Base-by-base conservation (phyloP, 2,888 invertebrate species). In the Scaptomyza flava region DNA sequence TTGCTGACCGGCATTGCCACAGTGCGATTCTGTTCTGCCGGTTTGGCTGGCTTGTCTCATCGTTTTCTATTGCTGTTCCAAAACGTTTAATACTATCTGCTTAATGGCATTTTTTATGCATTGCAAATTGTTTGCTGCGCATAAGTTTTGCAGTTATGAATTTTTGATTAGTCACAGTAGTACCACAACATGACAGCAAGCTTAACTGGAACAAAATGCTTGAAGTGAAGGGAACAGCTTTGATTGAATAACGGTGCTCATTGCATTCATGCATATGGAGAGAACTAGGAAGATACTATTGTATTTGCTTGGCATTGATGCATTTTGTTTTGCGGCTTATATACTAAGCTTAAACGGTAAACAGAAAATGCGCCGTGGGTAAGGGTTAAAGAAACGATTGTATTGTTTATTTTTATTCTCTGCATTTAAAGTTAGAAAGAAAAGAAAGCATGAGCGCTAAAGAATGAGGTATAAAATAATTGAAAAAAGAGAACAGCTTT, bases 71-170 rank as follows among this genome's bases (percentile, higher is more conserved):
- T 60, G 56, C 65, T n/a, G 59, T 69, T 62, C 58, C 58, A 51
- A 59, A 76, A 57, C 41, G 57, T 46, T 52, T 33, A 61, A 65
- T 52, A 17, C 17, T 17, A 36, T 74, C 52, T 65, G 64, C 66
- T 41, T 71, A 79, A 77, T 79, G 77, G 52, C 63, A 66, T 68
- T 76, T 76, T 76, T 63, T 71, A 77, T 76, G 80, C 77, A 79
- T 72, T 77, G 61, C 77, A 79, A 74, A 74, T 70, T 64, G 60
- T 48, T 41, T 9, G 58, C 47, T 63, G 59, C 52, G 42, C 52
- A 52, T 17, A 3, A 53, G 60, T 59, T 61, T 52, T 60, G 60
- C 75, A 48, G 61, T 62, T 68, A 56, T 63, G 53, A 66, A 76
- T 69, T 72, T 68, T 42, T 68, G 68, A 62, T 30, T 30, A 73